Percentiles rank a stretch among this genome's conserved stretches.
phyloP scores from a whole-genome alignment of 2,797 vertebrate genomes.

The Lophura swinhoii region DNA sequence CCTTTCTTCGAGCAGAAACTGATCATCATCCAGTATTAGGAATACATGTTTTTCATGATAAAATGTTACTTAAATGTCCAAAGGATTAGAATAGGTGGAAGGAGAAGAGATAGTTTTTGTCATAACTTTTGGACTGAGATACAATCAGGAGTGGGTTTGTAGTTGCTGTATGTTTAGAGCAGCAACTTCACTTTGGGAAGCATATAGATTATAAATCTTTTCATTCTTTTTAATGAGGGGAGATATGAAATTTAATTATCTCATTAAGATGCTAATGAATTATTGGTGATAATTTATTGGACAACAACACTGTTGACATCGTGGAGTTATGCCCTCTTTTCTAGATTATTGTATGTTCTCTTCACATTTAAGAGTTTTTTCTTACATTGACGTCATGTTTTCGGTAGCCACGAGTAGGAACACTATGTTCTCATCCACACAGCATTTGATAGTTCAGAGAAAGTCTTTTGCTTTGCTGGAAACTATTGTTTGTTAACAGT shows the following conservation, averaged over 20 bases:
- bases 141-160: background rate
- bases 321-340: background rate
- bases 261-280: background rate
- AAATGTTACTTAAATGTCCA: background rate
- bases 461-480: background rate
- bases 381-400: background rate
- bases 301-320: background rate
- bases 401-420: background rate
- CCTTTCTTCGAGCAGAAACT: background rate
- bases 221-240: background rate
- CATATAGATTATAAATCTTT: background rate
- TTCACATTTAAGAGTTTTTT: background rate
- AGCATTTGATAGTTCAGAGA: background rate
- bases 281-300: background rate
- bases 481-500: background rate
- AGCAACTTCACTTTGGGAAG: background rate
- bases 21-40: background rate
- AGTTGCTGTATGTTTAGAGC: background rate
- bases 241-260: background rate
- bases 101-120: background rate
- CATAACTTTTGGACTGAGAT: background rate
- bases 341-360: background rate
- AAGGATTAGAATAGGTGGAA: background rate
- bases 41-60: background rate
- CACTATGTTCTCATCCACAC: background rate